Percentiles rank a stretch among this genome's conserved stretches.
phyloP scores from a whole-genome alignment of 2,797 vertebrate species.

The Sebastes reedi region DNA sequence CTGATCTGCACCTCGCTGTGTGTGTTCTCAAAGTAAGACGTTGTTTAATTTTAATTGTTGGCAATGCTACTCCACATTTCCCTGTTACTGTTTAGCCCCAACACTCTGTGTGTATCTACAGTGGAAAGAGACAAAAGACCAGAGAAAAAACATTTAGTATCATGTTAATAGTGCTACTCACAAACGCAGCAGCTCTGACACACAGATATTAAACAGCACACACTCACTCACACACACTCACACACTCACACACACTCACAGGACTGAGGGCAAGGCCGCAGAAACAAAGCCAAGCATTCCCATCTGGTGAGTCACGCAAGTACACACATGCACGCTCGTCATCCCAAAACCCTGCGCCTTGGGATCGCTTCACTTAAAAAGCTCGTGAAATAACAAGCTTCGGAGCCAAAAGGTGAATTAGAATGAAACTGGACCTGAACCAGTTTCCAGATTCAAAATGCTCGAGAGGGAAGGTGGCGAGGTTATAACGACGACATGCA shows the following conservation, averaged over 20 bases:
- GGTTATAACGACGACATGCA: background rate
- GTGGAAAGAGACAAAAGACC: background rate
- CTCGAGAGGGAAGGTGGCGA: background rate
- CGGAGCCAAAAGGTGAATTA: slow-evolving; percentile 27
- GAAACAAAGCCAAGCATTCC: slow-evolving; percentile 69
- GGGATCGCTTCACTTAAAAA: slow-evolving; percentile 38
- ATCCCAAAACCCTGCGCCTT: slow-evolving; percentile 45
- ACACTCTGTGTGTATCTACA: slow-evolving; percentile 51
- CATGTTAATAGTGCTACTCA: slow-evolving; percentile 33
- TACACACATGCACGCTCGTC: slow-evolving; percentile 52
- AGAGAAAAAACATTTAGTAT: slow-evolving; percentile 25
- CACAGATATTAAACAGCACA: slow-evolving; percentile 28
- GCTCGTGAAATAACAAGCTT: slow-evolving; percentile 30
- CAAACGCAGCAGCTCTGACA: slow-evolving; percentile 18
- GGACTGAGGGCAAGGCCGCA: slow-evolving; percentile 48
- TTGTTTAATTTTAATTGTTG: background rate
- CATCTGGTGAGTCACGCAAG: slow-evolving; percentile 66
- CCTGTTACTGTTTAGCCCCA: background rate
- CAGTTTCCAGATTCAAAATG: slow-evolving; percentile 2
- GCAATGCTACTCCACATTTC: background rate
- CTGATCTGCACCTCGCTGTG: background rate
- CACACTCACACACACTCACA: background rate
- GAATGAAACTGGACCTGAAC: background rate
- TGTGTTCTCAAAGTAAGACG: background rate
- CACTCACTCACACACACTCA: background rate